Evolutionary conservation across 1,140 invertebrate species (phyloP), one percentile per base, ranked within the genome.

Genomic region (Drosophila insularis): DNA sequence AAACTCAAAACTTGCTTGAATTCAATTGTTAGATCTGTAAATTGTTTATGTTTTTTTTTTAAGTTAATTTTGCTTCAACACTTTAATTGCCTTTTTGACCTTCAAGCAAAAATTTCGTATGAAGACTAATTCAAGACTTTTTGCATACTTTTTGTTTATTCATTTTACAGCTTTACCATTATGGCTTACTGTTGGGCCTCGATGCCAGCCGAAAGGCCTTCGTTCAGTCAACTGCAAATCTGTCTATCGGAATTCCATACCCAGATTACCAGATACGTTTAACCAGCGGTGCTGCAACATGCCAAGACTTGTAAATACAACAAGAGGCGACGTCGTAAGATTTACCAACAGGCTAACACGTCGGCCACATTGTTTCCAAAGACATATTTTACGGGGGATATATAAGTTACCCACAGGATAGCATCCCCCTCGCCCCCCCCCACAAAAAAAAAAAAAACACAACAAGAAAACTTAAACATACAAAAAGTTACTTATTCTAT

Each of bases 151-250:
- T 60, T 21, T 59, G 35, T 71, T 14, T 56, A 19, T 10, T 11
- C 1, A 23, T 21, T n/a, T 78, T 87, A n/a, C 91, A 97, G 96
- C 90, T 98, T 97, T 92, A 96, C 96, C 11, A 96, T 98, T 69
- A 98, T 98, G 97, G 97, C 97, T 6, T 97, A 97, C 91, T 98
- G 97, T 91, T 98, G 97, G 98, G 96, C 96, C 1, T 95, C 96
- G 93, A 95, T 95, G 76, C 94, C 96, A 4, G 95, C 97, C 80
- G 97, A 98, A 81, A 94, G 97, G 72, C 97, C 97, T 32, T 97
- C 97, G 58, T 95, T 98, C 77, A 94, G 94, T 40, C 96, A 98
- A 89, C 93, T 98, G 5, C 95, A 97, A 80, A 95, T 96, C 54
- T 98, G 96, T 92, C 93, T 98, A 21, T 95, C 98, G 91, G 96